Evolutionary conservation across 2,888 invertebrate genomes (phyloP).

Genomic region (Allophyes oxyacanthae): DNA sequence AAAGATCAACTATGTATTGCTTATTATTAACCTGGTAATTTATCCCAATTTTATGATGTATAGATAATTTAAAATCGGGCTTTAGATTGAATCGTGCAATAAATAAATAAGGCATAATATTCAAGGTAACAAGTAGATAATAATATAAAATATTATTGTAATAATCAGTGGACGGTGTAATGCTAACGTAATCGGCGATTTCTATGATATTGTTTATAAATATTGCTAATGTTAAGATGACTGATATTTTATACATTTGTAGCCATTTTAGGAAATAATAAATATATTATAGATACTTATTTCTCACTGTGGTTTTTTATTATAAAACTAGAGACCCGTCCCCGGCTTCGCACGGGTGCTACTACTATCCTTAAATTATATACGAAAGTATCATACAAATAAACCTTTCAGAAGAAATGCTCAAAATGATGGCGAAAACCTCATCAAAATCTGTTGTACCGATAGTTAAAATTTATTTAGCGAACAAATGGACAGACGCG

Average conservation of each 20-base stretch:
- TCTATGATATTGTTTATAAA: conserved; percentile 54
- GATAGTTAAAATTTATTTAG: too few relatives aligned
- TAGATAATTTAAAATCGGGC: background rate
- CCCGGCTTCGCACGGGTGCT: too few relatives aligned
- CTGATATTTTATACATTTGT: conserved; percentile 86
- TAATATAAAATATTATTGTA: background rate
- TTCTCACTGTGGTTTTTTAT: conserved; percentile 34
- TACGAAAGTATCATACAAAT: too few relatives aligned
- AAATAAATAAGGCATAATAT: conserved; percentile 26
- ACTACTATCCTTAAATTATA: too few relatives aligned
- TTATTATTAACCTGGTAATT: conserved; percentile 18
- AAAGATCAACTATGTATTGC: conserved; percentile 34
- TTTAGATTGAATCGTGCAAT: conserved; percentile 11
- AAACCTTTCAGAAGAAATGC: too few relatives aligned
- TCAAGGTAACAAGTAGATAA: conserved; percentile 5
- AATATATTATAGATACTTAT: conserved; percentile 44
- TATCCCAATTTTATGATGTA: conserved; percentile 1
- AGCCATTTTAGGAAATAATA: conserved; percentile 62
- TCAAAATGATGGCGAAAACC: too few relatives aligned
- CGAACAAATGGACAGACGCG: too few relatives aligned
- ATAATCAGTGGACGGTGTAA: background rate
- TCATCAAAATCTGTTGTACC: too few relatives aligned
- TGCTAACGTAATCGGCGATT: conserved; percentile 24
- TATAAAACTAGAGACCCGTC: background rate
- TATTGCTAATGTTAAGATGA: conserved; percentile 68